A percentile compares a stretch with the other conserved stretches of the same genome.
Conservation (phyloP, 2,797 vertebrate genomes). For the Petrocephalus schoutedeni region DNA sequence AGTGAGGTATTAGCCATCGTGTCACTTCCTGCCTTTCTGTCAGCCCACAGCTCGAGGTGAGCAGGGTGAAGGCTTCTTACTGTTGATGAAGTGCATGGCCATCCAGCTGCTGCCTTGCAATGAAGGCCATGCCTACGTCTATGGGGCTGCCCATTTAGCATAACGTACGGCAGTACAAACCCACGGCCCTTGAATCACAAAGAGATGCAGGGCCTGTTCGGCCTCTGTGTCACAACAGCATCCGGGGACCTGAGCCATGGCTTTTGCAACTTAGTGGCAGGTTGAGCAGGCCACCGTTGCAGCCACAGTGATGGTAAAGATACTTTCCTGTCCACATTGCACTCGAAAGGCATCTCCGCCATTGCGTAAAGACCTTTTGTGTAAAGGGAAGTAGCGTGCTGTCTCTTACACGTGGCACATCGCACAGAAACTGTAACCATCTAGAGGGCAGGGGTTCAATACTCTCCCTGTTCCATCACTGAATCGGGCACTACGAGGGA, state of each 20-base stretch:
- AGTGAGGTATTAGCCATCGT: background rate
- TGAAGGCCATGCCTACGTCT: background rate
- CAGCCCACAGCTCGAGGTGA: background rate
- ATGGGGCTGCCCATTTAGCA: background rate
- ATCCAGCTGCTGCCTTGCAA: background rate
- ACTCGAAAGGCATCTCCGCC: background rate
- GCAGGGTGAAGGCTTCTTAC: background rate
- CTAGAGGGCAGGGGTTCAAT: background rate
- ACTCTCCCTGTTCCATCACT: background rate
- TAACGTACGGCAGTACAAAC: background rate
- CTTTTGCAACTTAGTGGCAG: background rate
- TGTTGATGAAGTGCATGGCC: background rate
- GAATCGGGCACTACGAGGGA: background rate
- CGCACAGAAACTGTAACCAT: background rate
- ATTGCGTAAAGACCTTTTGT: background rate
- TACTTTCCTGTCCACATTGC: background rate
- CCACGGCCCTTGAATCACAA: background rate
- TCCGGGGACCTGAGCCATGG: background rate
- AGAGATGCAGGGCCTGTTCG: background rate
- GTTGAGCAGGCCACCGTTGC: background rate
- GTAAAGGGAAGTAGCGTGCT: background rate
- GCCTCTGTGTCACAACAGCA: background rate
- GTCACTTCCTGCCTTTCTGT: background rate
- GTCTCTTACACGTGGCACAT: background rate
- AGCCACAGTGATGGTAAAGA: background rate